phyloP scores from a whole-genome alignment of 2,888 invertebrate species.

The Mythimna albipuncta region DNA sequence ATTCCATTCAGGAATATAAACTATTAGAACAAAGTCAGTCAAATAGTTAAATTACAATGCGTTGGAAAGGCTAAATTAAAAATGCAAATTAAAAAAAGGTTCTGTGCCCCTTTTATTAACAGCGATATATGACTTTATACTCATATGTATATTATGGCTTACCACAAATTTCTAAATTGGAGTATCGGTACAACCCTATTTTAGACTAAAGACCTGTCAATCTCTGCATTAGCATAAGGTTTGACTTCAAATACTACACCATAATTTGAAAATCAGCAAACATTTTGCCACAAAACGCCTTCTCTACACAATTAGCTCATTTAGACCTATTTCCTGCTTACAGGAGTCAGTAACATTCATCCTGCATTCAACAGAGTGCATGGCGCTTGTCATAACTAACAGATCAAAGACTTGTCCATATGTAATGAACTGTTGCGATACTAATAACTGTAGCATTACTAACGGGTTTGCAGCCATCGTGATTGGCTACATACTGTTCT shows the following conservation, averaged over 20 bases:
- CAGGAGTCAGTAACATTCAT: constrained; percentile 12
- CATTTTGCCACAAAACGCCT: not conserved
- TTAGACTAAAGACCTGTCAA: not conserved
- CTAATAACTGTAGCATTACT: constrained; percentile 2
- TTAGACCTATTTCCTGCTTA: not conserved
- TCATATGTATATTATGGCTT: too few species aligned
- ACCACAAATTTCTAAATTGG: too few species aligned
- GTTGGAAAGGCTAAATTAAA: too few species aligned
- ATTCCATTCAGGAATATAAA: too few species aligned
- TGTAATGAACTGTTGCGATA: constrained; percentile 45
- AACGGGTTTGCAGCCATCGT: not conserved
- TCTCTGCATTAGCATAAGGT: not conserved
- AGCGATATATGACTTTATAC: too few species aligned
- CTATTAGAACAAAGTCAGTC: too few species aligned
- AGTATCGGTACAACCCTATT: not conserved
- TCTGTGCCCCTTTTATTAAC: too few species aligned
- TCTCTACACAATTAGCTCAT: not conserved
- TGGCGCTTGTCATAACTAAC: constrained; percentile 48
- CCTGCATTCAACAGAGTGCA: constrained; percentile 44
- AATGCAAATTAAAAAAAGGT: too few species aligned
- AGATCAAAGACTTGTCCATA: constrained; percentile 56
- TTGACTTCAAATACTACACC: not conserved
- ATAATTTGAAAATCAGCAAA: not conserved
- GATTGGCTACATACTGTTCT: not conserved
- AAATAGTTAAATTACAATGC: too few species aligned